These are phyloP conservation scores for Nemoura dubitans DNA, from an alignment of 2,888 invertebrate genomes.

Conservation along the genomic window DNA sequence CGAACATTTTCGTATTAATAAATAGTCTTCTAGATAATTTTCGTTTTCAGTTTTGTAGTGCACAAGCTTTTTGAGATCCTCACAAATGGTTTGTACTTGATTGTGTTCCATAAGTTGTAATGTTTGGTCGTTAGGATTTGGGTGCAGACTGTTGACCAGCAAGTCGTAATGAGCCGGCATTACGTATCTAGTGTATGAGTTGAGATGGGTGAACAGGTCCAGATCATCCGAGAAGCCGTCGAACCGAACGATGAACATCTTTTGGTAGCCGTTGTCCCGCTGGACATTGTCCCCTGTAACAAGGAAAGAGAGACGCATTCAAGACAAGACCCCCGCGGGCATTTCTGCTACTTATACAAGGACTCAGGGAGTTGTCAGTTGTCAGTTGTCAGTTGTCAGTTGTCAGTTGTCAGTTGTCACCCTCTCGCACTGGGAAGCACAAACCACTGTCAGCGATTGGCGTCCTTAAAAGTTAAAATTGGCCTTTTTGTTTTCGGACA, in stretches of 20 bases:
- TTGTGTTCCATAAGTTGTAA: not conserved
- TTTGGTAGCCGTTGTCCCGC: not conserved
- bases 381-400: too few species aligned
- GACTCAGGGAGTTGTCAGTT: too few species aligned
- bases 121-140: not conserved
- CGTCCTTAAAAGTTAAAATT: too few species aligned
- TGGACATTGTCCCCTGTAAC: not conserved
- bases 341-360: too few species aligned
- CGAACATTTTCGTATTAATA: slow-evolving; percentile 7
- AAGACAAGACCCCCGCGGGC: slow-evolving; percentile 46
- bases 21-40: slow-evolving; percentile 21
- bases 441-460: too few species aligned
- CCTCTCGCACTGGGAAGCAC: too few species aligned
- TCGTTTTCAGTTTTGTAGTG: slow-evolving; percentile 20
- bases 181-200: slow-evolving; percentile 44
- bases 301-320: not conserved
- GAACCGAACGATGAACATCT: slow-evolving; percentile 48
- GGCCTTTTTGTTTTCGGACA: too few species aligned
- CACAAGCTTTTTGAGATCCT: slow-evolving; percentile 28
- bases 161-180: slow-evolving; percentile 33
- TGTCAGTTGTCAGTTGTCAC: too few species aligned
- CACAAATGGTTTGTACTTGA: slow-evolving; percentile 23
- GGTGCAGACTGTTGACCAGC: not conserved
- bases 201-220: slow-evolving; percentile 39
- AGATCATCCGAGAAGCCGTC: slow-evolving; percentile 44